Evolutionary conservation across 2,113 vertebrate species (phyloP).

Genomic region (Chaetodon auriga): DNA sequence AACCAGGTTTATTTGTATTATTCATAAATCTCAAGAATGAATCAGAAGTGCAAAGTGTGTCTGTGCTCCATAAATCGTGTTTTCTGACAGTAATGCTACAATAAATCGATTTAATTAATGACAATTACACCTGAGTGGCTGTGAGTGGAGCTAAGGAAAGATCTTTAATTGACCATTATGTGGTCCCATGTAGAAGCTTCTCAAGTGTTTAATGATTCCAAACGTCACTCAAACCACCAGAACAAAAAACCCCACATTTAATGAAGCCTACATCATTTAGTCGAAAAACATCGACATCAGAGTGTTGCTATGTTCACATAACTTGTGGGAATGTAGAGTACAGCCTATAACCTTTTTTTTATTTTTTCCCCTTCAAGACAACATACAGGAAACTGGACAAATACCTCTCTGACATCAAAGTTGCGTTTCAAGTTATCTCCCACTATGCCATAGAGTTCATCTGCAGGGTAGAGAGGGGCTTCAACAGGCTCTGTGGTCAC

Average conservation of each 20-base stretch:
- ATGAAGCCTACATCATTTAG: neutral
- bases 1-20: neutral
- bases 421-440: slow-evolving; percentile 94
- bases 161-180: neutral
- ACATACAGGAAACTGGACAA: neutral
- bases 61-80: neutral
- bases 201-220: neutral
- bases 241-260: neutral
- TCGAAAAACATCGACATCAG: neutral
- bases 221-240: neutral
- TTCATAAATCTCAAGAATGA: neutral
- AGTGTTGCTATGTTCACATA: neutral
- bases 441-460: slow-evolving; percentile 97
- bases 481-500: slow-evolving; percentile 90
- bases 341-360: neutral
- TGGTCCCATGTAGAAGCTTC: neutral
- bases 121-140: neutral
- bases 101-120: slow-evolving; percentile 9
- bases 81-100: neutral
- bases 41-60: neutral
- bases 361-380: neutral
- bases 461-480: slow-evolving; percentile 92
- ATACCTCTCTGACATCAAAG: slow-evolving; percentile 96
- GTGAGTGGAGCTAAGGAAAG: neutral
- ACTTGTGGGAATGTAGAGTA: neutral